These are phyloP conservation scores for Megathymus violae DNA, from an alignment of 1,140 invertebrate species.

Conservation along the genomic window DNA sequence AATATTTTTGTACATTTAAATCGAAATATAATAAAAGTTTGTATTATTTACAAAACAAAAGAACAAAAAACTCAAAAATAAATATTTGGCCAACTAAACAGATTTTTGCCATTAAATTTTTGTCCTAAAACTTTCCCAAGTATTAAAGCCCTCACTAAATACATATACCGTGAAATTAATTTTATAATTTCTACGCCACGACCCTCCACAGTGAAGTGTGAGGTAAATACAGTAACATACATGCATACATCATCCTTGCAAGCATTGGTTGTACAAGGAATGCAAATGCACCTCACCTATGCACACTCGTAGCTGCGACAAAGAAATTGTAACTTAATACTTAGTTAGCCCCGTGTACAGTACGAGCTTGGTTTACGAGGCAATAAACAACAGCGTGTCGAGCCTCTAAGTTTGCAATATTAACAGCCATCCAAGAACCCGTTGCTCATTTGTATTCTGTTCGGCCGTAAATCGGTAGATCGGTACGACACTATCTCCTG, in stretches of 20 bases:
- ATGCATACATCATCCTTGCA: constrained; percentile 1
- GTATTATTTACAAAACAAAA: too few species aligned
- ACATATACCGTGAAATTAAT: too few species aligned
- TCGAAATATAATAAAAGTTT: too few species aligned
- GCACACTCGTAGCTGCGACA: constrained; percentile 35
- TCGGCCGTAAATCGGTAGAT: constrained; percentile 64
- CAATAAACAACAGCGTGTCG: constrained; percentile 66
- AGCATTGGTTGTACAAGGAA: background rate
- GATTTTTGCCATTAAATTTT: too few species aligned
- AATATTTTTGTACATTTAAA: too few species aligned
- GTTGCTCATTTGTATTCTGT: constrained; percentile 64
- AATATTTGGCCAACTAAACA: too few species aligned
- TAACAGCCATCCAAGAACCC: constrained; percentile 55
- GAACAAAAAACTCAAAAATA: too few species aligned
- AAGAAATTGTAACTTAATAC: constrained; percentile 68
- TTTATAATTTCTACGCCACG: too few species aligned
- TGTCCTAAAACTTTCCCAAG: too few species aligned
- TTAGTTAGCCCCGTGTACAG: constrained; percentile 65
- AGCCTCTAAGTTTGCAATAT: constrained; percentile 61
- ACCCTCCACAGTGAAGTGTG: constrained; percentile 1
- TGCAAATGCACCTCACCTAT: constrained; percentile 8
- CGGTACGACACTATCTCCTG: constrained; percentile 44
- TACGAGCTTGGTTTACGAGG: constrained; percentile 68
- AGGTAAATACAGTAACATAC: background rate
- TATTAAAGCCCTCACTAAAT: too few species aligned